A percentile compares a stretch with the other conserved stretches of the same genome.
phyloP scores from a whole-genome alignment of 2,888 invertebrate genomes.

The Dynastes grantii region DNA sequence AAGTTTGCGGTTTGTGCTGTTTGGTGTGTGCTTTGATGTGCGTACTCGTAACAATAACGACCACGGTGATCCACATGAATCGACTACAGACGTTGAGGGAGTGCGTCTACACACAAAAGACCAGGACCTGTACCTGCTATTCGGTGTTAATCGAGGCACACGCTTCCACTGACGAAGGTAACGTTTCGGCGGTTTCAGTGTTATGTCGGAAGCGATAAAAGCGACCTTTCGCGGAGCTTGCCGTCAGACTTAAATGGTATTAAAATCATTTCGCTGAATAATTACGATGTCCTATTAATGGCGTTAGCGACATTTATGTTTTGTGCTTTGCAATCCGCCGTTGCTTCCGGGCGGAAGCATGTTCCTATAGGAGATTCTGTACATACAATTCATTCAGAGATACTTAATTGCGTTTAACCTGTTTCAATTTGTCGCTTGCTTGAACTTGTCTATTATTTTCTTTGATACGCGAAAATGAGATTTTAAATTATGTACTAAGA shows the following conservation, averaged over 20 bases:
- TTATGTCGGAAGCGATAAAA: slow-evolving; percentile 23
- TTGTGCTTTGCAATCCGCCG: neutral
- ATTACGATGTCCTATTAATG: slow-evolving; percentile 30
- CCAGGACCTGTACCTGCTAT: slow-evolving; percentile 86
- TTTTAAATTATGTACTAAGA: no score
- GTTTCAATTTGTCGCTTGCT: neutral
- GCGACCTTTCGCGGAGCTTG: neutral
- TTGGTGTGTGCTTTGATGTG: slow-evolving; percentile 90
- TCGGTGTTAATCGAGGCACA: slow-evolving; percentile 81
- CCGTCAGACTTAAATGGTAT: slow-evolving; percentile 33
- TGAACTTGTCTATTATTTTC: neutral
- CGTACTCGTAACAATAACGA: slow-evolving; percentile 90
- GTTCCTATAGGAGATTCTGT: slow-evolving; percentile 14
- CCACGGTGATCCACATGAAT: slow-evolving; percentile 93
- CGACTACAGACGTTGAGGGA: slow-evolving; percentile 89
- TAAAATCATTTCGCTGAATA: slow-evolving; percentile 37
- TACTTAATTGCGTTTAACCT: neutral
- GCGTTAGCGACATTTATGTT: slow-evolving; percentile 21
- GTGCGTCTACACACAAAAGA: slow-evolving; percentile 88
- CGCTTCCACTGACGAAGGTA: slow-evolving; percentile 76
- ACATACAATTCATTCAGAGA: slow-evolving; percentile 4
- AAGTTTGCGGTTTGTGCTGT: slow-evolving; percentile 90
- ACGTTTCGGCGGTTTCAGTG: neutral
- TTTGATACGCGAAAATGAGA: no score
- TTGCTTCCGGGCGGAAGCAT: neutral